These are phyloP conservation scores for Chrysoperla carnea DNA, from an alignment of 1,140 invertebrate species.

Conservation along the genomic window DNA sequence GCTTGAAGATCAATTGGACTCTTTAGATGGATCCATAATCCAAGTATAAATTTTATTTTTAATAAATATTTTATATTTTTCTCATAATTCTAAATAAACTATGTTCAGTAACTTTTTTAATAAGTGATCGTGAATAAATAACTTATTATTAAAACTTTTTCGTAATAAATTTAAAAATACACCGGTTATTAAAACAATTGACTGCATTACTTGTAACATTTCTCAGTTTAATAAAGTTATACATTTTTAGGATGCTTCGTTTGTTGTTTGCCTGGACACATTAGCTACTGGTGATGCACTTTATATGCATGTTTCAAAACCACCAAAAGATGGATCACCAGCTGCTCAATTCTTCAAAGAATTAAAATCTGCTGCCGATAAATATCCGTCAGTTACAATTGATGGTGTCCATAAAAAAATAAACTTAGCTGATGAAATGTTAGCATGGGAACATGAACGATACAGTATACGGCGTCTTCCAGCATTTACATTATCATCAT, in stretches of 20 bases:
- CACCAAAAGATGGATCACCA: slow-evolving; percentile 71
- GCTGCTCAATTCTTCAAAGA: slow-evolving; percentile 53
- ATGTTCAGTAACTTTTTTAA: too few relatives aligned
- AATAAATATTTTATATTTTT: not conserved
- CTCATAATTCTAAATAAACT: too few relatives aligned
- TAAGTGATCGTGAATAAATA: too few relatives aligned
- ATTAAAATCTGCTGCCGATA: slow-evolving; percentile 35
- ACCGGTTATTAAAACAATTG: too few relatives aligned
- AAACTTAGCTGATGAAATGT: slow-evolving; percentile 80
- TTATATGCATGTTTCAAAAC: slow-evolving; percentile 90
- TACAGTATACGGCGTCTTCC: slow-evolving; percentile 83
- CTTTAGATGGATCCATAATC: slow-evolving; percentile 43
- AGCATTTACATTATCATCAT: slow-evolving; percentile 77
- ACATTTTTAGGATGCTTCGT: slow-evolving; percentile 57
- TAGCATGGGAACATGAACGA: slow-evolving; percentile 95
- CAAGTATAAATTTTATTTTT: slow-evolving; percentile 36
- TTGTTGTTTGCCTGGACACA: slow-evolving; percentile 84
- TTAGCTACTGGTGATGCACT: slow-evolving; percentile 48
- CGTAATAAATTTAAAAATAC: too few relatives aligned
- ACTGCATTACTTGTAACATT: too few relatives aligned
- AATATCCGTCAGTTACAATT: slow-evolving; percentile 33
- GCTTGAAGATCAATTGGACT: slow-evolving; percentile 84
- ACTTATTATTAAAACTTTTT: too few relatives aligned
- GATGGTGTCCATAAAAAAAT: slow-evolving; percentile 92
- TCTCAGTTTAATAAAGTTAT: not conserved